Percentiles rank a stretch among this genome's conserved stretches.
Evolutionary conservation across 2,888 invertebrate genomes (phyloP).

Genomic region (Dysmachus trigonus): DNA sequence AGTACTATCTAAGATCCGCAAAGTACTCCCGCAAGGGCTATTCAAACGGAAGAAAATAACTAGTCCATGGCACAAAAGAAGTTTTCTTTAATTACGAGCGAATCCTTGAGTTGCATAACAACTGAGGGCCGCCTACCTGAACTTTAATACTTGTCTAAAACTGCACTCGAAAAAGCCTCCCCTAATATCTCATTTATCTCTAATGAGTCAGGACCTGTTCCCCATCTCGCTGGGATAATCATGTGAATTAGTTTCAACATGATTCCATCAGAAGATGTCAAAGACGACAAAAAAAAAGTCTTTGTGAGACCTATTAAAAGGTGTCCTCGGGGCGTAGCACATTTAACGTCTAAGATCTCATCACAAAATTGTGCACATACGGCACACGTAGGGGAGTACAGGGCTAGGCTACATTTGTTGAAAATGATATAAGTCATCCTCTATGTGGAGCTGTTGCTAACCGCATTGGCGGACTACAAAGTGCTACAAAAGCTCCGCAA

Average conservation of each 20-base stretch:
- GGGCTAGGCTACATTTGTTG: not conserved
- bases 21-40: not conserved
- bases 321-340: conserved; percentile 3
- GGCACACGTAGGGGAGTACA: not conserved
- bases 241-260: conserved; percentile 28
- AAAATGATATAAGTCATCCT: conserved; percentile 3
- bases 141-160: not conserved
- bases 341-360: conserved; percentile 17
- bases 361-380: not conserved
- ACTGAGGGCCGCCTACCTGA: not conserved
- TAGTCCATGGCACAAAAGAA: not conserved
- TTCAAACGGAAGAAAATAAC: not conserved
- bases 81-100: not conserved
- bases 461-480: not conserved
- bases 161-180: not conserved
- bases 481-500: conserved; percentile 1
- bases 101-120: not conserved
- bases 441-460: not conserved
- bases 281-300: conserved; percentile 7
- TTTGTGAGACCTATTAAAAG: conserved; percentile 34
- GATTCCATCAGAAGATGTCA: conserved; percentile 4
- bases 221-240: not conserved
- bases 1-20: not conserved
- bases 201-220: conserved; percentile 13
- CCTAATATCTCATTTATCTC: conserved; percentile 24